Evolutionary conservation across 1,140 invertebrate genomes (phyloP), one percentile per base, ranked within the genome.

Genomic region (Bombus pyrosoma): DNA sequence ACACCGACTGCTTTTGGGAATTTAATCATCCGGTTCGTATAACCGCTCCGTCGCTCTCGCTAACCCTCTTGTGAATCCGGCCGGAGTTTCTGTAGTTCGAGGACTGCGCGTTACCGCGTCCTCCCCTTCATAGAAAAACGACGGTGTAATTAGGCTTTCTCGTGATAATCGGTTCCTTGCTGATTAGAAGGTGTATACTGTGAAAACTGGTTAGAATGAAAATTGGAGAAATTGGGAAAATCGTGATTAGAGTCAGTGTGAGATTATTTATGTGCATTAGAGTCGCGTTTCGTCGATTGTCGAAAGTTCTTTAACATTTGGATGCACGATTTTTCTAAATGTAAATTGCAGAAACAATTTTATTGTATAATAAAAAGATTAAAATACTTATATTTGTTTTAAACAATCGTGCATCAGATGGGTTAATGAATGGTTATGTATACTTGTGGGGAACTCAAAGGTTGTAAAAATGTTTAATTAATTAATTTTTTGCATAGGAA

Each of bases 11-110:
- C 89, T 90, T 91, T 90, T 91, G 86, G 76, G 87, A 89, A 92
- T 91, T 92, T 91, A 91, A 92, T 92, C 91, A 92, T 92, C 87
- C 83, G 83, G 85, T 91, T 91, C 87, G 87, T 86, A 83, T 91
- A 90, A 91, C 85, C 78, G 79, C 53, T 77, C 73, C 83, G 68
- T 74, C 81, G 34, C 57, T 81, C 77, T 82, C 73, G 83, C 75
- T 62, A 72, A 84, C 64, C 68, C 83, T 32, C 83, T 79, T 28
- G 83, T 79, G 83, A 79, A 79, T 76, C 66, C 28, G 13, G n/a
- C 15, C 18, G 6, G 66, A 84, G 83, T 84, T 84, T 84, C 83
- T 59, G 66, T 9, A 71, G 37, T 62, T 84, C 83, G 39, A 71
- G 53, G 18, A 34, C 22, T 18, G 18, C 18, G n/a, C 37, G 81